Conservation (phyloP, 1,140 invertebrate species). For the Hyles euphorbiae region DNA sequence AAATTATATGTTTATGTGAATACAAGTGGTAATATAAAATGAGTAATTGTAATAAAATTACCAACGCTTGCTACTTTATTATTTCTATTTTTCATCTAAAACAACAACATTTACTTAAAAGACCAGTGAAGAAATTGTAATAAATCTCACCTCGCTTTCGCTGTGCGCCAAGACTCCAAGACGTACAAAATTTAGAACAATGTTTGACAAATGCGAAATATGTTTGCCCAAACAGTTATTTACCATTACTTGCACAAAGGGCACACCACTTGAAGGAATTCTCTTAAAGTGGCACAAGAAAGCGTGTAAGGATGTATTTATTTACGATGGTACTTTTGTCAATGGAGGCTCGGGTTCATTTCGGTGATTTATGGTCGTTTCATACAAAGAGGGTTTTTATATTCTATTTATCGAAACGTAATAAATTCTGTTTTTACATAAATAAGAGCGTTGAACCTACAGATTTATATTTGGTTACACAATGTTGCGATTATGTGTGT, state of each 20-base stretch:
- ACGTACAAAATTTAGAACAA: no score
- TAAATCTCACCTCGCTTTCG: no score
- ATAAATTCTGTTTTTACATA: slow-evolving; percentile 46
- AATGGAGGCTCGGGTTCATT: slow-evolving; percentile 45
- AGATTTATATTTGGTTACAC: slow-evolving; percentile 16
- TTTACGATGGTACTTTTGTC: slow-evolving; percentile 58
- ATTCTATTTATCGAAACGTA: slow-evolving; percentile 45
- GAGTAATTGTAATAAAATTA: no score
- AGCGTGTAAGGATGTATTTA: slow-evolving; percentile 47
- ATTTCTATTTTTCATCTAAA: no score
- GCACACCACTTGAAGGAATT: slow-evolving; percentile 25
- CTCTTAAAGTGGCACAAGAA: slow-evolving; percentile 16
- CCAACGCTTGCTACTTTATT: no score
- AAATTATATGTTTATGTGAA: no score
- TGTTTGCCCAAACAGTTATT: slow-evolving; percentile 19
- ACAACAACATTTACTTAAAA: no score
- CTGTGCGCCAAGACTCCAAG: no score
- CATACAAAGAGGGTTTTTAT: slow-evolving; percentile 50
- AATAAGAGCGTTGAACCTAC: slow-evolving; percentile 26
- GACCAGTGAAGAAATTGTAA: no score
- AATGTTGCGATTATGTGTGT: not conserved
- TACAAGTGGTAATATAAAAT: no score
- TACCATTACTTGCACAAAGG: slow-evolving; percentile 29
- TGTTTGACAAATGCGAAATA: slow-evolving; percentile 18
- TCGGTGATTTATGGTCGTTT: slow-evolving; percentile 51